Evolutionary conservation across 2,113 vertebrate species (phyloP).

Genomic region (Gymnarchus niloticus): DNA sequence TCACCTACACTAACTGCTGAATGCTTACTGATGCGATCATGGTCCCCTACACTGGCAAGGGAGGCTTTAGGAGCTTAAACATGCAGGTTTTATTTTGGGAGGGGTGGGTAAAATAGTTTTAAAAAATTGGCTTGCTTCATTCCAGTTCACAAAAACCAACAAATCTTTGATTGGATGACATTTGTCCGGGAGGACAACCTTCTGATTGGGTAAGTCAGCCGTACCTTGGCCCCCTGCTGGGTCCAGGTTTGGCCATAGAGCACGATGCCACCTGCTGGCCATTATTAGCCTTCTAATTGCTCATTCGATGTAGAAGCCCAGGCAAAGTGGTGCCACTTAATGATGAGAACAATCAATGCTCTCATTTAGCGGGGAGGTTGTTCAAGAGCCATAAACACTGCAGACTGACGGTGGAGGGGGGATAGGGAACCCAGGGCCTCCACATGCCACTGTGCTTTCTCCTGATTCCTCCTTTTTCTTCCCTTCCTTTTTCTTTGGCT

Average conservation of each 20-base stretch:
- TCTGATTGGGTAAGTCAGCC: neutral
- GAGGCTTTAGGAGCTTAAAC: too few species aligned
- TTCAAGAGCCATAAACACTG: neutral
- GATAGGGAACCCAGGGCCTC: neutral
- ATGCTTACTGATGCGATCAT: neutral
- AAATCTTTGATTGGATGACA: neutral
- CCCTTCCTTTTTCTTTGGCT: conserved; percentile 4
- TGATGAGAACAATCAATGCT: neutral
- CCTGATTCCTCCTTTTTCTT: conserved; percentile 20
- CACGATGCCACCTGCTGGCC: neutral
- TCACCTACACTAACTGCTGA: neutral
- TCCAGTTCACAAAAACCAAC: neutral
- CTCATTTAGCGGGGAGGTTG: neutral
- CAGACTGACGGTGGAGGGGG: neutral
- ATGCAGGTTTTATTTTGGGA: neutral
- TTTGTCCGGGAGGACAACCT: neutral
- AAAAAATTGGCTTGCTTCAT: neutral
- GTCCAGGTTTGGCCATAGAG: neutral
- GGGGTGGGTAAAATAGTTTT: neutral
- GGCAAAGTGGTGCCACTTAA: conserved; percentile 21
- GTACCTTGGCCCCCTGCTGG: too few species aligned
- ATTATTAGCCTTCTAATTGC: conserved; percentile 15
- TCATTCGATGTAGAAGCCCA: conserved; percentile 30
- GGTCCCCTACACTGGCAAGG: too few species aligned
- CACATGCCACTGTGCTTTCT: conserved; percentile 3